Evolutionary conservation across 2,888 invertebrate species (phyloP), one percentile per base, ranked within the genome.

Genomic region (Eurytoma adleriae): DNA sequence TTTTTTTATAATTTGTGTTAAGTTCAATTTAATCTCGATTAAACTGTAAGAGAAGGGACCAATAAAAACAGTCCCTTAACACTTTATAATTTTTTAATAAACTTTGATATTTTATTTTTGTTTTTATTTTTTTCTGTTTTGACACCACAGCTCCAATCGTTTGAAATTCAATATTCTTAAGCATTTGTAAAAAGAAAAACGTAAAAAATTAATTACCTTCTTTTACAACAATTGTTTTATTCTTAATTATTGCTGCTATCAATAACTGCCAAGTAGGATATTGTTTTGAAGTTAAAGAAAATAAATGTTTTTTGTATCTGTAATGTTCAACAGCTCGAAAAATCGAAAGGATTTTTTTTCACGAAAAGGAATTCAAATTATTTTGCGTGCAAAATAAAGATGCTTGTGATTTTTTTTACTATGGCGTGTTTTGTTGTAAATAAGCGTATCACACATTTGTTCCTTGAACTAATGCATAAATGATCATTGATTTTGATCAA

Each of bases 201-300:
- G 27, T 70, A 18, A 40, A 70, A 50, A 70, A 57, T 61, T 48
- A 69, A 67, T 73, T 52, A 69, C 64, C 18, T 7, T 66, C 40
- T 57, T 67, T 24, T 67, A 27, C 64, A 30, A 20, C 10, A 40
- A 18, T 66, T n/a, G n/a, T 61, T 40, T 62, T 16, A 20, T 13
- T 40, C 40, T 48, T 14, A 70, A 56, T 30, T 54, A 27, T 7
- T 50, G 59, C 57, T 71, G 57, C 72, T 72, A 52, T 62, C n/a
- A 69, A 57, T 61, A 80, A 80, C 77, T 80, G 80, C 80, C 80
- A 73, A 62, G 10, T 40, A 40, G 20, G 68, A 77, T 69, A 80
- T 77, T 77, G 71, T 69, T 67, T 48, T 24, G 40, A 74, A 79
- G 54, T 73, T 67, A n/a, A 62, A 71, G 54, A 62, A 16, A 52